Evolutionary conservation across 2,797 vertebrate genomes (phyloP).

Genomic region (Chelon auratus): DNA sequence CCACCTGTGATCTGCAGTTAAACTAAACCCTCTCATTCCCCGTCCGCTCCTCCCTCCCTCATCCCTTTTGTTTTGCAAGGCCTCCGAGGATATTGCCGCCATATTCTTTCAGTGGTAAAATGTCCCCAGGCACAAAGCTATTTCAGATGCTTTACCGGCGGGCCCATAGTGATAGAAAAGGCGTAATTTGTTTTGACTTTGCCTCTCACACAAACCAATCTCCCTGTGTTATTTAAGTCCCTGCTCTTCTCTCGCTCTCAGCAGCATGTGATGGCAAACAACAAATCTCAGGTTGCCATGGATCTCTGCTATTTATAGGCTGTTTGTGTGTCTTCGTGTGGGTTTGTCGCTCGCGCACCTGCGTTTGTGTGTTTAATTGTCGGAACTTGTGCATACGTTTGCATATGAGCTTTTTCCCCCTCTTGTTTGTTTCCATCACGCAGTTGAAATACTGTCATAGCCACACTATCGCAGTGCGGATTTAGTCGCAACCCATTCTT

Average conservation of each 20-base stretch:
- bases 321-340: constrained; percentile 39
- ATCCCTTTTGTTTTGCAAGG: constrained; percentile 67
- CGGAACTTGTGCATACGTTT: constrained; percentile 13
- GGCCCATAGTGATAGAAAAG: constrained; percentile 80
- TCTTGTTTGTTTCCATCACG: constrained; percentile 55
- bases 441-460: constrained; percentile 62
- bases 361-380: not conserved
- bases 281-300: constrained; percentile 83
- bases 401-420: not conserved
- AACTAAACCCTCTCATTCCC: constrained; percentile 66
- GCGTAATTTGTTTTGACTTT: constrained; percentile 86
- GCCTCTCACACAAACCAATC: constrained; percentile 82
- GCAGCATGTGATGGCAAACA: constrained; percentile 78
- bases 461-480: constrained; percentile 56
- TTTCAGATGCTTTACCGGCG: constrained; percentile 82
- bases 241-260: constrained; percentile 75
- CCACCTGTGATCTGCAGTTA: constrained; percentile 77
- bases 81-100: constrained; percentile 74
- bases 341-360: constrained; percentile 12
- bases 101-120: constrained; percentile 81
- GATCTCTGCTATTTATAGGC: constrained; percentile 81
- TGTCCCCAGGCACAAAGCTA: constrained; percentile 80
- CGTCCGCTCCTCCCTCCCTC: constrained; percentile 56
- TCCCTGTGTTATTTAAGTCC: constrained; percentile 82
- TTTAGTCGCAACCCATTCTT: constrained; percentile 48